Percentiles rank a stretch among this genome's conserved stretches.
phyloP scores from a whole-genome alignment of 2,888 invertebrate species.

The Panzeria rudis region DNA sequence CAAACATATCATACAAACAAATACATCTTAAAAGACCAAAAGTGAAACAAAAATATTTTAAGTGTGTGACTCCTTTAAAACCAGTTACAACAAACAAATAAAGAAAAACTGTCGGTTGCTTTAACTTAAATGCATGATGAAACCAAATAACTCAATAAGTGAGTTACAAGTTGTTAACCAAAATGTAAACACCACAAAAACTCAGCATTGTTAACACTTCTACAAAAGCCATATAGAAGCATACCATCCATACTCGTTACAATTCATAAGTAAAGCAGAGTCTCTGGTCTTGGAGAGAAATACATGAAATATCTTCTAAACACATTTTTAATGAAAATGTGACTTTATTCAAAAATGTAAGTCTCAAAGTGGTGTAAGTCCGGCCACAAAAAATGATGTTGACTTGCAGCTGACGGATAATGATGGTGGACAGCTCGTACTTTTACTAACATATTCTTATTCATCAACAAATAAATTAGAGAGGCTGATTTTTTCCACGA shows the following conservation, averaged over 20 bases:
- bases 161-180: slow-evolving; percentile 78
- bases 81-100: slow-evolving; percentile 16
- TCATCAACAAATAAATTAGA: too few relatives aligned
- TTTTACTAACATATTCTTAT: too few relatives aligned
- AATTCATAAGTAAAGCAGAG: background rate
- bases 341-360: slow-evolving; percentile 6
- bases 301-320: slow-evolving; percentile 58
- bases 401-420: too few relatives aligned
- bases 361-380: background rate
- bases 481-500: too few relatives aligned
- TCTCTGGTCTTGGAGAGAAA: slow-evolving; percentile 24
- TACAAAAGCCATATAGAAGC: slow-evolving; percentile 1
- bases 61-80: background rate
- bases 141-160: slow-evolving; percentile 77
- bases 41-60: background rate
- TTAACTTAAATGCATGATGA: slow-evolving; percentile 59
- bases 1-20: background rate
- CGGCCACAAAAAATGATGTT: too few relatives aligned
- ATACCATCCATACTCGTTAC: background rate
- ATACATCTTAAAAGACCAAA: background rate
- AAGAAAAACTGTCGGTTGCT: slow-evolving; percentile 32
- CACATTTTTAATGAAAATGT: slow-evolving; percentile 70
- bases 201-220: slow-evolving; percentile 68
- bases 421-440: too few relatives aligned
- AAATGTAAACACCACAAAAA: slow-evolving; percentile 77